These are phyloP conservation scores for Gambusia holbrooki DNA, from an alignment of 2,113 vertebrate species.

Conservation along the genomic window DNA sequence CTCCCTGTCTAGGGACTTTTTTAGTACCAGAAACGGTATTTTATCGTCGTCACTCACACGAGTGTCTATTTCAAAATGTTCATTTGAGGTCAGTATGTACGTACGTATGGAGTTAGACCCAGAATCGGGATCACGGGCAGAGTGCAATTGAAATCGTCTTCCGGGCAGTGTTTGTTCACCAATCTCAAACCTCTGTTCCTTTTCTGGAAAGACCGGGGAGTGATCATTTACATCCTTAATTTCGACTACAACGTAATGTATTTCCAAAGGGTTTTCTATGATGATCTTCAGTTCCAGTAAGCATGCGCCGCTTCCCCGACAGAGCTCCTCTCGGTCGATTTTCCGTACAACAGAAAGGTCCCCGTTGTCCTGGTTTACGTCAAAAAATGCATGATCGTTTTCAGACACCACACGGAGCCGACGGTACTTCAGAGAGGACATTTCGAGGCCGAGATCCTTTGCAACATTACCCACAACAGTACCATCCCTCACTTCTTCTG, in stretches of 20 bases:
- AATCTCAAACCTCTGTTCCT: conserved; percentile 59
- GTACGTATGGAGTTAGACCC: conserved; percentile 63
- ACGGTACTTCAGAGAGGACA: conserved; percentile 48
- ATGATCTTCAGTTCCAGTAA: conserved; percentile 66
- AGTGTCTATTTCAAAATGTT: conserved; percentile 62
- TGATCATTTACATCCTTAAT: conserved; percentile 75
- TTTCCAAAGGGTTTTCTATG: conserved; percentile 70
- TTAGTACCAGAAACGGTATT: conserved; percentile 61
- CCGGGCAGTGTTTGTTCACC: conserved; percentile 54
- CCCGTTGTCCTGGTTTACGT: conserved; percentile 73
- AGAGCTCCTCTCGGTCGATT: conserved; percentile 73
- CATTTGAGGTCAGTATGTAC: conserved; percentile 62
- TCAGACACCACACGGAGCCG: conserved; percentile 68
- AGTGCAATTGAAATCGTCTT: conserved; percentile 63
- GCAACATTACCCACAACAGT: conserved; percentile 76
- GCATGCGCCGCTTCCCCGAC: conserved; percentile 51
- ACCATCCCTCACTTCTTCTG: conserved; percentile 76
- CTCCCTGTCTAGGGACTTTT: conserved; percentile 67
- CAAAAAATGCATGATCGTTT: conserved; percentile 69
- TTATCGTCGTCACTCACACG: conserved; percentile 47
- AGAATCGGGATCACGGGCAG: conserved; percentile 67
- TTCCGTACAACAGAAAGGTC: conserved; percentile 68
- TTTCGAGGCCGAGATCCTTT: conserved; percentile 75
- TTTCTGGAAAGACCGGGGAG: conserved; percentile 54
- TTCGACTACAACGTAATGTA: conserved; percentile 70